Base-by-base conservation (phyloP, 2,888 invertebrate genomes). In the Scrobipalpa costella region DNA sequence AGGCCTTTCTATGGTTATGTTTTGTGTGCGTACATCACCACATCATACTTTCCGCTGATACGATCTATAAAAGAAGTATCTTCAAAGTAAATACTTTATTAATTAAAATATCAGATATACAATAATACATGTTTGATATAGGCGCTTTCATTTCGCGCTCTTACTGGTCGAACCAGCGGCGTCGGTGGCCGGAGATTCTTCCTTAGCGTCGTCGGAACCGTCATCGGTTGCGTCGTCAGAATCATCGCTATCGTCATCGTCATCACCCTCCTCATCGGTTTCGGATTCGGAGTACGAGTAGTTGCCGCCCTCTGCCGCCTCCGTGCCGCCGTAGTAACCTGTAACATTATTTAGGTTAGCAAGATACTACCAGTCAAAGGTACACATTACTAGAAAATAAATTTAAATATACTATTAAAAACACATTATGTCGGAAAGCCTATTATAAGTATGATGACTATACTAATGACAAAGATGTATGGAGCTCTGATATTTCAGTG, bases 261-360 rank as follows among this genome's bases (percentile, higher is more conserved):
- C n/a, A n/a, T n/a, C n/a, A n/a, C n/a, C n/a, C n/a, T 92, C 92
- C 8, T 92, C 90, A 13, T 91, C 92, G 17, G 88, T 86, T 17
- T 90, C 92, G 7, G 90, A 90, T 66, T 92, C 86, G 27, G 88
- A 88, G 67, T 78, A 79, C 1, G 84, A 83, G 73, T 80, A 86
- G 68, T 84, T 84, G 8, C 85, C 92, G 55, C 86, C 91, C 64
- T 92, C 92, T 1, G 83, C 88, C 8, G 55, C 21, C 13, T 40
- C 40, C 40, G 40, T 40, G n/a, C 40, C 40, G 7, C 80, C 86
- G 55, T 78, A 82, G 71, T 94, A 94, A 47, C 94, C 94, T 70
- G 69, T 2, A 57, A 7, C 15, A 44, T 61, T 55, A 0, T 19
- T 7, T 57, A 21, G 6, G 44, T 34, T 17, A 3, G 9, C 17